phyloP scores from a whole-genome alignment of 2,888 invertebrate genomes.

The Tortricodes alternella region DNA sequence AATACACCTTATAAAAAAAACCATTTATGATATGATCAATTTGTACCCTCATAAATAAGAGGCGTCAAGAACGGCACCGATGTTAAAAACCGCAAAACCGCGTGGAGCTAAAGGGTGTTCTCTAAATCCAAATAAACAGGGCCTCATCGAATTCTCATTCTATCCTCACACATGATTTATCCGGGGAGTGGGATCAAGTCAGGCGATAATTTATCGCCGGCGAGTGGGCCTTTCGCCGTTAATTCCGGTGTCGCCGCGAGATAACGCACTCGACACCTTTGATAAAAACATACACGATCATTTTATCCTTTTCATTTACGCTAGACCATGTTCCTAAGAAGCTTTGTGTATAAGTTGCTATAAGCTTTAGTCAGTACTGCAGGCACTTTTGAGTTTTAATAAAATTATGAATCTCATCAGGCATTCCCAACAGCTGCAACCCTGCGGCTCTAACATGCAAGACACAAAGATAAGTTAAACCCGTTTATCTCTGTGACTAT shows the following conservation, averaged over 20 bases:
- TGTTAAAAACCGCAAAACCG: constrained; percentile 49
- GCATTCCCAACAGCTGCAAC: too few species aligned
- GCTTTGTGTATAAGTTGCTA: too few species aligned
- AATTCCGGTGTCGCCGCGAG: constrained; percentile 60
- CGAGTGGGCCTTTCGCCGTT: constrained; percentile 58
- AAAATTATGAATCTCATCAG: too few species aligned
- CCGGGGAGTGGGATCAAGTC: constrained; percentile 66
- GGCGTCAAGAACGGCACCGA: constrained; percentile 45
- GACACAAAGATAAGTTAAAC: too few species aligned
- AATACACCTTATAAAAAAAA: too few species aligned
- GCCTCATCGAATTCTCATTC: constrained; percentile 69
- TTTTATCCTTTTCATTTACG: constrained; percentile 3
- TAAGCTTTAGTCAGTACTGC: too few species aligned
- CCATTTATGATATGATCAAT: too few species aligned
- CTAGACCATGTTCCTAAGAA: too few species aligned
- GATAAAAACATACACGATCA: constrained; percentile 41
- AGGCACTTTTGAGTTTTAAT: too few species aligned
- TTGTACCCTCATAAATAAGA: constrained; percentile 42
- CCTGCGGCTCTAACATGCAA: too few species aligned
- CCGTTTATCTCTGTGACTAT: too few species aligned
- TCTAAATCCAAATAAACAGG: constrained; percentile 43
- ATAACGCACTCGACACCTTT: constrained; percentile 61
- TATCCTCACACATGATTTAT: constrained; percentile 74
- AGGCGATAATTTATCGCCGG: constrained; percentile 67
- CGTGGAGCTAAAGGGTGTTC: constrained; percentile 47